Evolutionary conservation across 2,888 invertebrate species (phyloP), one percentile per base, ranked within the genome.

Genomic region (Tyria jacobaeae): DNA sequence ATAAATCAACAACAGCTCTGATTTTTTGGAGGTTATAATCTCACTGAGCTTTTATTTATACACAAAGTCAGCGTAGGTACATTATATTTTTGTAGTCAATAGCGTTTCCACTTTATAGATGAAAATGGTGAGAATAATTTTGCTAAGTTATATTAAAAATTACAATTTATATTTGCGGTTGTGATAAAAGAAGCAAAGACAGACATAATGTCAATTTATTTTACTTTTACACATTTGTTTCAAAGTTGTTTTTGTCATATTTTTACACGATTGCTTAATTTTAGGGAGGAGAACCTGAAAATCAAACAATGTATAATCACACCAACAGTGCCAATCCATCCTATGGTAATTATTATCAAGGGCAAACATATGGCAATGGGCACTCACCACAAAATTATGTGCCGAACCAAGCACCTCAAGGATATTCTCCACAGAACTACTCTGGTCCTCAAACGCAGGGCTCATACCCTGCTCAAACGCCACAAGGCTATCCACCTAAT

Each of bases 211-310:
- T 10, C 21, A 44, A 17, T 44, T n/a, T n/a, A 44, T 44, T 44
- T 17, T 21, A 44, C 17, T 41, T 3, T 41, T 41, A 10, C 41
- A 3, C 17, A 10, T 41, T 7, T 1, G n/a, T 15, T 17, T 17
- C 0, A 21, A 9, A 7, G 1, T 2, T 21, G 14, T 35, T 14
- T 12, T 35, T 12, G 35, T 35, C 35, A 35, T 6, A 35, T 10
- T n/a, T n/a, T n/a, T n/a, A n/a, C n/a, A n/a, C n/a, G n/a, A n/a
- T n/a, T n/a, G n/a, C n/a, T 53, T 7, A 60, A 68, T 83, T 85
- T 62, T 71, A 94, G 94, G 92, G 94, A 60, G 91, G 91, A 65
- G 94, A 94, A 76, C 92, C 91, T 81, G 94, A 94, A 71, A 92
- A 83, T 67, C 89, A 81, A 79, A 81, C 89, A 14, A 92, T 93